Evolutionary conservation across 2,888 invertebrate species (phyloP).

Genomic region (Baccha elongata): DNA sequence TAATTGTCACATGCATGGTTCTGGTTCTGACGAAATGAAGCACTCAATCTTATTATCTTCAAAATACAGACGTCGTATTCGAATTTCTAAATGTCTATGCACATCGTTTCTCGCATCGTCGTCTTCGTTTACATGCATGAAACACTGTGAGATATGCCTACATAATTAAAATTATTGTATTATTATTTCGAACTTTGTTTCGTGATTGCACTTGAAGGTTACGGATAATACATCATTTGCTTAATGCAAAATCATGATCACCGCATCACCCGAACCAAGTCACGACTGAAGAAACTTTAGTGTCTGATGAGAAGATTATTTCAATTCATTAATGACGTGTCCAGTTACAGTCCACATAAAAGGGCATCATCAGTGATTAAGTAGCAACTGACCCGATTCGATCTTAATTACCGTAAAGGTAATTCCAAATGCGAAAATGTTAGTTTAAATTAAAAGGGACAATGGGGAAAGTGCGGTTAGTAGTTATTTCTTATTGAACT

Average conservation of each 20-base stretch:
- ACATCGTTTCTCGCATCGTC: background rate
- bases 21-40: slow-evolving; percentile 32
- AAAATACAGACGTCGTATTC: background rate
- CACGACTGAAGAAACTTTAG: background rate
- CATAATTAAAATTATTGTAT: background rate
- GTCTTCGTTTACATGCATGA: background rate
- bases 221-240: background rate
- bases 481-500: no score
- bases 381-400: background rate
- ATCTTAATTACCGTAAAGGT: background rate
- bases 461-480: background rate
- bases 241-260: background rate
- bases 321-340: no score
- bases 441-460: background rate
- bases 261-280: background rate
- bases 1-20: slow-evolving; percentile 46
- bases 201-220: slow-evolving; percentile 46
- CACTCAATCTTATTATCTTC: slow-evolving; percentile 49
- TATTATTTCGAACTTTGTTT: slow-evolving; percentile 1
- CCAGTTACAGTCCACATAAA: no score
- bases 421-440: background rate
- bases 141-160: background rate
- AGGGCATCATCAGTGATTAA: background rate
- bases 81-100: background rate
- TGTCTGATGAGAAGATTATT: background rate